Percentiles rank a stretch among this genome's conserved stretches.
Conservation (phyloP, 2,113 vertebrate genomes). For the Nicator chloris region DNA sequence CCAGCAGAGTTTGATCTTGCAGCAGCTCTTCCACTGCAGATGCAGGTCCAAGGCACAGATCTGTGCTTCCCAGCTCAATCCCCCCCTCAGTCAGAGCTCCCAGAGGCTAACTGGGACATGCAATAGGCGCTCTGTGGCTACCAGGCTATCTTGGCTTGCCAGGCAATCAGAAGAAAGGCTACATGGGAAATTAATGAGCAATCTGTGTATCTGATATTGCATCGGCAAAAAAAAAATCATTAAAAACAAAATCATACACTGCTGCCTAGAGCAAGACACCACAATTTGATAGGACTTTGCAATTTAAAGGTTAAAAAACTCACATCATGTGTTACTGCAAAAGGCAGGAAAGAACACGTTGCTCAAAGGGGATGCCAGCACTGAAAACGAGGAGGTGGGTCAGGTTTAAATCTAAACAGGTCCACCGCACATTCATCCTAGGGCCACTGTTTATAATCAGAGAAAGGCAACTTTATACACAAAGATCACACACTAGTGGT, state of each 20-base stretch:
- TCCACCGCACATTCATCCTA: conserved; percentile 45
- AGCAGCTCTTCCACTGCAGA: neutral
- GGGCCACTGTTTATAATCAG: conserved; percentile 46
- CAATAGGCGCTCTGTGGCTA: neutral
- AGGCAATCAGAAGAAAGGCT: neutral
- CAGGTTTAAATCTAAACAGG: conserved; percentile 53
- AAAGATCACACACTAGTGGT: neutral
- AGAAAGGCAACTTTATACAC: conserved; percentile 58
- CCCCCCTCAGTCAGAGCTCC: neutral
- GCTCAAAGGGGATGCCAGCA: neutral
- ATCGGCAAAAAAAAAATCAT: rapidly evolving
- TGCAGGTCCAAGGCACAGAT: neutral
- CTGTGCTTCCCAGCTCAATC: neutral
- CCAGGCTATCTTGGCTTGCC: neutral
- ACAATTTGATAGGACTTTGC: neutral
- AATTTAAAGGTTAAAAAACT: neutral
- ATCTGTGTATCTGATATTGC: too few relatives aligned
- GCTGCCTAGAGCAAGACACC: neutral
- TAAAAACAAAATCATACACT: neutral
- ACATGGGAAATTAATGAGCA: neutral
- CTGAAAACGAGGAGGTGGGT: neutral
- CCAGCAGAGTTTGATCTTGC: neutral
- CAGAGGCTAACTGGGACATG: rapidly evolving
- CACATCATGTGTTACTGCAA: neutral
- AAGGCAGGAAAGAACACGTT: neutral